Evolutionary conservation across 1,140 invertebrate species (phyloP).

Genomic region (Drosophila ficusphila): DNA sequence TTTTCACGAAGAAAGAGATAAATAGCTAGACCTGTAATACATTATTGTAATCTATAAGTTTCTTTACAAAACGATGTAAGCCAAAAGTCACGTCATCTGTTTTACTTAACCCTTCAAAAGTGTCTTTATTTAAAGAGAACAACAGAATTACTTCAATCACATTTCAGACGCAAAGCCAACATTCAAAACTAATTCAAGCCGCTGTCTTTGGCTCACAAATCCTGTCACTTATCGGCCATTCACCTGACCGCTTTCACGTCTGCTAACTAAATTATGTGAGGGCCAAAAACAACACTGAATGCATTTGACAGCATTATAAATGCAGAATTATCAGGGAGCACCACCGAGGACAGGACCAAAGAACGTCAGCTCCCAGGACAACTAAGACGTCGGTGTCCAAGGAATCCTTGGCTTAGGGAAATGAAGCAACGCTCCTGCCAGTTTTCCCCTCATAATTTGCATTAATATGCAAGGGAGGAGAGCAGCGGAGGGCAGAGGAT

Average conservation of each 20-base stretch:
- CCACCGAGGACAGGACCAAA: slow-evolving; percentile 7
- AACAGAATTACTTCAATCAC: neutral
- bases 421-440: slow-evolving; percentile 31
- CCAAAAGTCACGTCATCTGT: too few relatives aligned
- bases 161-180: neutral
- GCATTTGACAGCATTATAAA: slow-evolving; percentile 67
- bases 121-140: neutral
- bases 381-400: slow-evolving; percentile 7
- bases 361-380: slow-evolving; percentile 33
- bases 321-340: slow-evolving; percentile 47
- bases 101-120: too few relatives aligned
- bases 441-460: slow-evolving; percentile 56
- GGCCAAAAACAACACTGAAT: slow-evolving; percentile 55
- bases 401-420: slow-evolving; percentile 28
- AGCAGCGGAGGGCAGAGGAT: neutral
- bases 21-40: too few relatives aligned
- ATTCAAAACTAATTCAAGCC: slow-evolving; percentile 3
- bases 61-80: too few relatives aligned
- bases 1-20: too few relatives aligned
- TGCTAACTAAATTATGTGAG: slow-evolving; percentile 66
- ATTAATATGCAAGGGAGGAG: slow-evolving; percentile 55
- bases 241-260: slow-evolving; percentile 50
- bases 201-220: slow-evolving; percentile 19
- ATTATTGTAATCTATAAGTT: too few relatives aligned
- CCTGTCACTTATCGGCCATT: slow-evolving; percentile 32